A percentile compares a stretch with the other conserved stretches of the same genome.
Evolutionary conservation across 2,888 invertebrate genomes (phyloP).

Genomic region (Ormyrus pomaceus): DNA sequence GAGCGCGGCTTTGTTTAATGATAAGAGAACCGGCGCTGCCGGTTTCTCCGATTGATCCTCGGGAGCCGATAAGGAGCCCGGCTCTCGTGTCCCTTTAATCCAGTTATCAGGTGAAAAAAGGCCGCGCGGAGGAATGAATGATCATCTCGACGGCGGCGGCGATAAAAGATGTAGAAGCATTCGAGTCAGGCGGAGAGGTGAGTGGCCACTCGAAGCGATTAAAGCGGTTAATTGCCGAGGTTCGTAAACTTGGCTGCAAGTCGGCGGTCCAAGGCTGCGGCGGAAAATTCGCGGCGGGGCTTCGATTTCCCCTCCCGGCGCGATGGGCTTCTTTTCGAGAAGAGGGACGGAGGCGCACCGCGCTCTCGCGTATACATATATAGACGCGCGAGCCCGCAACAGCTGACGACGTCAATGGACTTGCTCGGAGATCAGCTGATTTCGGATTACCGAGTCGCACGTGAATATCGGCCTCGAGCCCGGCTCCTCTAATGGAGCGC

Average conservation of each 20-base stretch:
- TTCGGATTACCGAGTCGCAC: conserved; percentile 10
- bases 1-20: too few relatives aligned
- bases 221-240: conserved; percentile 37
- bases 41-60: too few relatives aligned
- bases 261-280: conserved; percentile 11
- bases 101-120: too few relatives aligned
- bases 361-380: too few relatives aligned
- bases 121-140: too few relatives aligned
- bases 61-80: too few relatives aligned
- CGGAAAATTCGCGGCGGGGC: too few relatives aligned
- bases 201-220: conserved; percentile 43
- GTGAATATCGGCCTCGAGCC: not conserved
- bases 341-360: not conserved
- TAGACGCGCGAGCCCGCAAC: not conserved
- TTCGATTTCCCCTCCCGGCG: conserved; percentile 10
- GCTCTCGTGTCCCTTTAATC: too few relatives aligned
- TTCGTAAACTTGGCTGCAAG: conserved; percentile 50
- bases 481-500: not conserved
- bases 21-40: too few relatives aligned
- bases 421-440: conserved; percentile 14
- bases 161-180: not conserved
- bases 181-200: not conserved
- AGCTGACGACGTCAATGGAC: not conserved
- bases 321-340: conserved; percentile 18
- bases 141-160: not conserved